Evolutionary conservation across 2,113 vertebrate genomes (phyloP).

Genomic region (Rhinopomastus cyanomelas): DNA sequence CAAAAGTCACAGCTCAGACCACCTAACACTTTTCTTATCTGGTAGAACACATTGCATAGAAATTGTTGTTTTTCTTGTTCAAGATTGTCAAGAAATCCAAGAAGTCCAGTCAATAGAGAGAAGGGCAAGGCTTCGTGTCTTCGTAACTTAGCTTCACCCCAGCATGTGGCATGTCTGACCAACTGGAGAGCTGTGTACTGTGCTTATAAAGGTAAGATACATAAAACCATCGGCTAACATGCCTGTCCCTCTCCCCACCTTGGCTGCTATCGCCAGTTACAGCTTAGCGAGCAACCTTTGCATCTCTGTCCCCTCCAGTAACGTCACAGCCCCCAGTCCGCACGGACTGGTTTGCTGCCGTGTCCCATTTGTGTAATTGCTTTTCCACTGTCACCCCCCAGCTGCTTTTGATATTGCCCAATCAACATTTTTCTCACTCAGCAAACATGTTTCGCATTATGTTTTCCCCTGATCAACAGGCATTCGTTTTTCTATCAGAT

Average conservation of each 20-base stretch:
- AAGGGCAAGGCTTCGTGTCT: fast-evolving
- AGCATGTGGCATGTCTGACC: not conserved
- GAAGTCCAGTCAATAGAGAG: not conserved
- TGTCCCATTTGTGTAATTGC: slow-evolving; percentile 52
- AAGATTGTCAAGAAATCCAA: not conserved
- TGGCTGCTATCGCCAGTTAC: not conserved
- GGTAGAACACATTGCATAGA: not conserved
- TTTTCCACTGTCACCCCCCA: slow-evolving; percentile 26
- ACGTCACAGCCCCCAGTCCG: not conserved
- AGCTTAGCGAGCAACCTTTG: not conserved
- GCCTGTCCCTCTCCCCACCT: fast-evolving
- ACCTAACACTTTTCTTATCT: not conserved
- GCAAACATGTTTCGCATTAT: slow-evolving; percentile 49
- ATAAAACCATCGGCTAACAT: not conserved
- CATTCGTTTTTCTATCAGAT: slow-evolving; percentile 46
- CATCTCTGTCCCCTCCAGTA: not conserved
- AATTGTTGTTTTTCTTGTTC: not conserved
- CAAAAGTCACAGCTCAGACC: not conserved
- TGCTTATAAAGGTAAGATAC: not conserved
- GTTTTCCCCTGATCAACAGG: slow-evolving; percentile 34
- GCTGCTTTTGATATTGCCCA: slow-evolving; percentile 55
- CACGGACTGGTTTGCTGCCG: slow-evolving; percentile 16
- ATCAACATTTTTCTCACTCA: slow-evolving; percentile 50
- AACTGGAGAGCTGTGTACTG: not conserved
- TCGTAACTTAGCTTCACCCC: not conserved